Conservation (phyloP, 2,113 vertebrate genomes). For the Neogale vison region DNA sequence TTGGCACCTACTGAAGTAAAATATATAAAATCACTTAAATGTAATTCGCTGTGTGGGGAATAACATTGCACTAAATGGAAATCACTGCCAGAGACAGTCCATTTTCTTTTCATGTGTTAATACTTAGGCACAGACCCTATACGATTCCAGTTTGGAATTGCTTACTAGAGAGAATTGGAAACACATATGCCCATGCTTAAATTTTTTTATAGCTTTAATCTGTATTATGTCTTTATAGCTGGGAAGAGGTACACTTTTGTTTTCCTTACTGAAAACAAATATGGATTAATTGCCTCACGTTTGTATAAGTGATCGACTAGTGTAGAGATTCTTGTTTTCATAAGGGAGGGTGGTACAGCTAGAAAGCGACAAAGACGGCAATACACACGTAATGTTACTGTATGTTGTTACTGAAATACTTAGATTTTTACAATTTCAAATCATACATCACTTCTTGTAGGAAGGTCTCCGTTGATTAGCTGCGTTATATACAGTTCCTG, state of each 20-base stretch:
- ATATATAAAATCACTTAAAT: slow-evolving; percentile 65
- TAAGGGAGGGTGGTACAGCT: background rate
- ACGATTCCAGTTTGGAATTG: slow-evolving; percentile 23
- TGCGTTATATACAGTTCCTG: slow-evolving; percentile 61
- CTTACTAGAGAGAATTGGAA: slow-evolving; percentile 55
- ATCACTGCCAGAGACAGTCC: slow-evolving; percentile 79
- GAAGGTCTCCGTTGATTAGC: slow-evolving; percentile 58
- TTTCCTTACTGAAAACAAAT: slow-evolving; percentile 53
- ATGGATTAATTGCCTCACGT: slow-evolving; percentile 56
- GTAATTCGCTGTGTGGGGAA: slow-evolving; percentile 54
- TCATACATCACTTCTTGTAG: slow-evolving; percentile 54
- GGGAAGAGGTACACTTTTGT: slow-evolving; percentile 63
- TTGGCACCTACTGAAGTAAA: slow-evolving; percentile 68
- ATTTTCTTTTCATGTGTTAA: slow-evolving; percentile 62
- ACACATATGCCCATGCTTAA: slow-evolving; percentile 47
- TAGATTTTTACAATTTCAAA: slow-evolving; percentile 47
- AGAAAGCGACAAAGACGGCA: slow-evolving; percentile 36
- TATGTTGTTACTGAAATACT: slow-evolving; percentile 63
- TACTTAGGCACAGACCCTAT: slow-evolving; percentile 40
- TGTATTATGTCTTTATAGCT: slow-evolving; percentile 51
- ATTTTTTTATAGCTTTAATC: slow-evolving; percentile 73
- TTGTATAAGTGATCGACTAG: background rate
- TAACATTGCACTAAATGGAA: slow-evolving; percentile 78
- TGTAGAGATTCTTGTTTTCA: slow-evolving; percentile 54
- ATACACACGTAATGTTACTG: slow-evolving; percentile 57